Percentiles rank a stretch among this genome's conserved stretches.
Conservation (phyloP, 2,888 invertebrate genomes). For the Dolomedes plantarius region DNA sequence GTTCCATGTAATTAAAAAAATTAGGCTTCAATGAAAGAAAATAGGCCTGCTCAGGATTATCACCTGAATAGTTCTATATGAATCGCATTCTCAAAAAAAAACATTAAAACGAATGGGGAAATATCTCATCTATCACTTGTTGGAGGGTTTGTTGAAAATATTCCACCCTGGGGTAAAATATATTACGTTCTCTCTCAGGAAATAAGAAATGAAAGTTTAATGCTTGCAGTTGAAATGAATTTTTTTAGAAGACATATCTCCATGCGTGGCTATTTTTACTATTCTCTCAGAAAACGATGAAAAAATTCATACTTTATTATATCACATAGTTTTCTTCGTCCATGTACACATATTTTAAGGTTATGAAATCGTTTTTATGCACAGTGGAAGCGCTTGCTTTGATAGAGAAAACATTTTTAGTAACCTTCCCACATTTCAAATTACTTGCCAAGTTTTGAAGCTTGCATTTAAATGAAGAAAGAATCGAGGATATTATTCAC, state of each 20-base stretch:
- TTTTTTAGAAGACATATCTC: neutral
- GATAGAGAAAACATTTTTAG: too few species aligned
- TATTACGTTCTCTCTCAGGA: neutral
- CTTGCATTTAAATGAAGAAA: too few species aligned
- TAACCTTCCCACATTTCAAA: too few species aligned
- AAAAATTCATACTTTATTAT: neutral
- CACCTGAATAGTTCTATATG: too few species aligned
- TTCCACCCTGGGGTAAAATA: slow-evolving; percentile 7
- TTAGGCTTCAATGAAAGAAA: too few species aligned
- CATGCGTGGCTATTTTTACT: neutral
- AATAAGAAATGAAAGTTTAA: slow-evolving; percentile 14
- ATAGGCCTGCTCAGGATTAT: too few species aligned
- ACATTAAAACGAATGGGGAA: neutral
- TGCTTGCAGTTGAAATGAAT: slow-evolving; percentile 6
- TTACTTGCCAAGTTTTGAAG: too few species aligned
- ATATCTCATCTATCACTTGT: slow-evolving; percentile 14
- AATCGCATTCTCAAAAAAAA: too few species aligned
- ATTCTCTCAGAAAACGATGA: neutral
- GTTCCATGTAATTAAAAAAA: too few species aligned
- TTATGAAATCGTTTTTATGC: neutral
- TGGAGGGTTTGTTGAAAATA: slow-evolving; percentile 9
- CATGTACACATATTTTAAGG: neutral
- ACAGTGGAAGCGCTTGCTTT: neutral
- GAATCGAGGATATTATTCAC: too few species aligned
- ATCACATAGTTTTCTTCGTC: neutral